Evolutionary conservation across 2,888 invertebrate genomes (phyloP), one percentile per base, ranked within the genome.

Genomic region (Brassicogethes aeneus): DNA sequence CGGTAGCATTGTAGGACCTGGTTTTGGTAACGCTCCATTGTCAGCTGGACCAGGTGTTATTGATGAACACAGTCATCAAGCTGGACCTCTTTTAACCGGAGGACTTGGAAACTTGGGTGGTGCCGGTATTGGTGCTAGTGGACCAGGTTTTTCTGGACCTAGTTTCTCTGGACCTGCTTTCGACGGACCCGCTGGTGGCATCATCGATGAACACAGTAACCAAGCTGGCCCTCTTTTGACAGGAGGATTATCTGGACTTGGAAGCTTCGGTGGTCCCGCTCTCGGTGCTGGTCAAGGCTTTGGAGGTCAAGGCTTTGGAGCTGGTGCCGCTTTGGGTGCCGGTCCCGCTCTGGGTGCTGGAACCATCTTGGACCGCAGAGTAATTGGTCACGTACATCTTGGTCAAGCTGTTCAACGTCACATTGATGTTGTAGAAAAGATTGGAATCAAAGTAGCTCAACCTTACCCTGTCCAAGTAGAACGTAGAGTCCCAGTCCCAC

Each of bases 371-470:
- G 36, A 29, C n/a, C 47, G 47, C 29, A 30, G 43, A n/a, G 39
- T 39, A 16, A 43, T 41, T 39, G 39, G 45, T 16, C 48, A 46
- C 17, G 45, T 45, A 17, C 47, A 49, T 40, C 46, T 56, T 12
- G 56, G 54, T 32, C 51, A 45, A 30, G 38, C 46, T 32, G 42
- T 55, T 16, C 47, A 47, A 15, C 46, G 62, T 12, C 64, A 68
- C 31, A 61, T 70, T 5, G 63, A 70, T 16, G 61, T 73, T 38
- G 64, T 69, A 12, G 69, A 70, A 43, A 71, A 69, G 36, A 46
- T 62, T 34, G 64, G 69, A 15, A 69, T 74, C 1, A 70, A 72
- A 3, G 69, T 73, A n/a, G 67, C 72, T 0, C 70, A 71, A 30
- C 73, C 74, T 15, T 70, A 70, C 36, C 68, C 72, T 2, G 70